Evolutionary conservation across 2,113 vertebrate genomes (phyloP).

Genomic region (Callopanchax toddi): DNA sequence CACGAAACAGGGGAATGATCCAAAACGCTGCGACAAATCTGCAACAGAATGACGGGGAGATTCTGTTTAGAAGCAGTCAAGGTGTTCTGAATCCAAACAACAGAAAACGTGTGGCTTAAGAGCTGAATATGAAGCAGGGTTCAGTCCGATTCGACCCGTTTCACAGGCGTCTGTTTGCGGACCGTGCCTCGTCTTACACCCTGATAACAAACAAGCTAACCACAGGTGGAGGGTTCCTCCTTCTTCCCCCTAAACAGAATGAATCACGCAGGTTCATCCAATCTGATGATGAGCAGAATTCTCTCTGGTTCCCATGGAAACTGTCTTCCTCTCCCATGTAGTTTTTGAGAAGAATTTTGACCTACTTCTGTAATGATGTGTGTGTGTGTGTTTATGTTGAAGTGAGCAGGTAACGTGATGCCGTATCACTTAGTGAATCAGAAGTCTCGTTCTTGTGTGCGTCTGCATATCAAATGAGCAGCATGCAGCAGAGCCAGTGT

Average conservation of each 20-base stretch:
- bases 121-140: not conserved
- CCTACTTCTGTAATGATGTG: slow-evolving; percentile 50
- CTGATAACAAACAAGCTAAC: too few species aligned
- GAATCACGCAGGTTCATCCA: not conserved
- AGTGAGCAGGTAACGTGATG: slow-evolving; percentile 14
- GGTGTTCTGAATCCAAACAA: not conserved
- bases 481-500: not conserved
- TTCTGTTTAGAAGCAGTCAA: not conserved
- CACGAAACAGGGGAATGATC: not conserved
- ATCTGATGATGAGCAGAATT: slow-evolving; percentile 44
- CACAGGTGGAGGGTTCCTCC: not conserved
- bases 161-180: too few species aligned
- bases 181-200: too few species aligned
- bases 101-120: not conserved
- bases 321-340: slow-evolving; percentile 41
- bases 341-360: slow-evolving; percentile 53
- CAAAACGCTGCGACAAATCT: not conserved
- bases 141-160: too few species aligned
- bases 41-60: not conserved
- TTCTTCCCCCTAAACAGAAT: not conserved
- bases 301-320: slow-evolving; percentile 66
- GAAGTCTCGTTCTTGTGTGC: slow-evolving; percentile 15
- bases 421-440: slow-evolving; percentile 1
- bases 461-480: slow-evolving; percentile 9
- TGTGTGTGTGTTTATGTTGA: slow-evolving; percentile 2